Evolutionary conservation across 2,888 invertebrate species (phyloP).

Genomic region (Phragmatobia fuliginosa): DNA sequence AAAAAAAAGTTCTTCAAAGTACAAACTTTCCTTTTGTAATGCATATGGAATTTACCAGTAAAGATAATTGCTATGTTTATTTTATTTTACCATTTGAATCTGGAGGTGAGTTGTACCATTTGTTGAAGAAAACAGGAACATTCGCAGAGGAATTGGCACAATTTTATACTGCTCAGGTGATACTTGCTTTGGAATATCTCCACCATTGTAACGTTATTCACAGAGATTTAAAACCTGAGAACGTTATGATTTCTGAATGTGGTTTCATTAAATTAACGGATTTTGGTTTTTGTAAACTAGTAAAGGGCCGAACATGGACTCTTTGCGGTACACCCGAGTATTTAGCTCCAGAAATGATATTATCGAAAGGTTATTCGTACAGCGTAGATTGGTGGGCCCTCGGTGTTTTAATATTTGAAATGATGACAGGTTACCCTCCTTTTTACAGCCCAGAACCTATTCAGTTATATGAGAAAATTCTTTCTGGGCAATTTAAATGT

Average conservation of each 20-base stretch:
- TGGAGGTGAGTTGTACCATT: constrained; percentile 94
- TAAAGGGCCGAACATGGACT: constrained; percentile 93
- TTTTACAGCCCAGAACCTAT: constrained; percentile 95
- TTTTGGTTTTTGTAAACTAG: constrained; percentile 96
- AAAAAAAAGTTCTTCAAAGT: constrained; percentile 94
- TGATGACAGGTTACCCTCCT: constrained; percentile 96
- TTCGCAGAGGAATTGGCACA: constrained; percentile 91
- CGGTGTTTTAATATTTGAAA: constrained; percentile 94
- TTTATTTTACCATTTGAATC: constrained; percentile 92
- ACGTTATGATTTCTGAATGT: constrained; percentile 90
- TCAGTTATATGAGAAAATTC: constrained; percentile 97
- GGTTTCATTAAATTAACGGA: constrained; percentile 95
- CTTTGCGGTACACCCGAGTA: constrained; percentile 99
- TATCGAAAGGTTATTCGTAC: constrained; percentile 95
- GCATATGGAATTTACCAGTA: constrained; percentile 91
- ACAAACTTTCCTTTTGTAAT: constrained; percentile 95
- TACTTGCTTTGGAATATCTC: constrained; percentile 95
- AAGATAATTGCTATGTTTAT: constrained; percentile 94
- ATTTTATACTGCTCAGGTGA: constrained; percentile 96
- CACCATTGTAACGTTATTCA: constrained; percentile 94
- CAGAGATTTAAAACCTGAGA: constrained; percentile 96
- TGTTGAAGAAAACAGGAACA: constrained; percentile 86
- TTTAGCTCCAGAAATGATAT: constrained; percentile 96
- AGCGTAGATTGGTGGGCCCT: constrained; percentile 98
- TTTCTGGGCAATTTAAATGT: constrained; percentile 93